phyloP scores from a whole-genome alignment of 2,113 vertebrate species.

The Mugil cephalus region DNA sequence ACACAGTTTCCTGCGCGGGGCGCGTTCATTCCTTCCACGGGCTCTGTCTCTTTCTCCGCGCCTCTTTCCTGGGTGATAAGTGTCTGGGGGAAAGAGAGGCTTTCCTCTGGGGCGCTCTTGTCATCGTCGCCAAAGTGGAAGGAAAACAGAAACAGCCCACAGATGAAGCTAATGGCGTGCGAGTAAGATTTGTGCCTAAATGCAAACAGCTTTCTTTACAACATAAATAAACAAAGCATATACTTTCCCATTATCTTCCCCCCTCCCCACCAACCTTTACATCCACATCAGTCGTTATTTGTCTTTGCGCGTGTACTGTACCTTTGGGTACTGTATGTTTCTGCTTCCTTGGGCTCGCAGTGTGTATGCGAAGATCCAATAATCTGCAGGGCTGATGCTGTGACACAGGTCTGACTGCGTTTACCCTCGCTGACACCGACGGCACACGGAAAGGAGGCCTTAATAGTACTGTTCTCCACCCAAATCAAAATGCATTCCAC shows the following conservation, averaged over 20 bases:
- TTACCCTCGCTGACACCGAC: slow-evolving; percentile 46
- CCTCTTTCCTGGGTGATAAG: slow-evolving; percentile 65
- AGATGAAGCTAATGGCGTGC: slow-evolving; percentile 33
- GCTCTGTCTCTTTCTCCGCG: slow-evolving; percentile 53
- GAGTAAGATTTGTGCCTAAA: slow-evolving; percentile 33
- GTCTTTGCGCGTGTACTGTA: slow-evolving; percentile 40
- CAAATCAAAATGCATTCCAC: slow-evolving; percentile 8
- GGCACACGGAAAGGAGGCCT: not conserved
- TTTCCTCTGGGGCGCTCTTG: slow-evolving; percentile 56
- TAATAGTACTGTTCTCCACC: not conserved
- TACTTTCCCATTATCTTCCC: not conserved
- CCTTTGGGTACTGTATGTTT: slow-evolving; percentile 11
- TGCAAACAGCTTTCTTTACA: slow-evolving; percentile 26
- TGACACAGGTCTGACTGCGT: slow-evolving; percentile 70
- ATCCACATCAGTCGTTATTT: slow-evolving; percentile 39
- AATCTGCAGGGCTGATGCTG: slow-evolving; percentile 62
- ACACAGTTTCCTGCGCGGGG: slow-evolving; percentile 96
- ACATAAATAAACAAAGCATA: slow-evolving; percentile 11
- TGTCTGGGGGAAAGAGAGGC: slow-evolving; percentile 56
- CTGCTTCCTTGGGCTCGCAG: slow-evolving; percentile 10
- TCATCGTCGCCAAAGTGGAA: slow-evolving; percentile 54
- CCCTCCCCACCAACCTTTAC: not conserved
- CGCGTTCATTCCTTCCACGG: slow-evolving; percentile 93
- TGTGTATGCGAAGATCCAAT: slow-evolving; percentile 48
- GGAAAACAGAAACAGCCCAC: slow-evolving; percentile 52